Conservation (phyloP, 2,113 vertebrate genomes). For the Archilochus colubris region DNA sequence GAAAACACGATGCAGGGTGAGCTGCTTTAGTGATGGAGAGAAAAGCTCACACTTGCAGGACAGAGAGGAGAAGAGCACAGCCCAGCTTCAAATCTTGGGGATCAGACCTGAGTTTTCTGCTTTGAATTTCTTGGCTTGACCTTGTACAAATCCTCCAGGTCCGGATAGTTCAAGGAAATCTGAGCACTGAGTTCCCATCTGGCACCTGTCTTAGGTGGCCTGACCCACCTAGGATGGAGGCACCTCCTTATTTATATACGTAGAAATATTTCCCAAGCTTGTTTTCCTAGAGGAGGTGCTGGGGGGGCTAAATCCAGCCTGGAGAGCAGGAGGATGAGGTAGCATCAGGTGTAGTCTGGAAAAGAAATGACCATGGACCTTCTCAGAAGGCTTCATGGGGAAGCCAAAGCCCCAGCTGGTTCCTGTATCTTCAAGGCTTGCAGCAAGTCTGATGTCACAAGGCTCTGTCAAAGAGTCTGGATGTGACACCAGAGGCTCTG, state of each 20-base stretch:
- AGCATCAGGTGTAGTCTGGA: background rate
- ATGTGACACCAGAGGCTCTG: background rate
- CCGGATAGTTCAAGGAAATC: background rate
- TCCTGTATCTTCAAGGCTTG: background rate
- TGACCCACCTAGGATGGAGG: background rate
- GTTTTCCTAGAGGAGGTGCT: background rate
- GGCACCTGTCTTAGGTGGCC: background rate
- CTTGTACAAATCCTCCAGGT: background rate
- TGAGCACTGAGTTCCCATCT: background rate
- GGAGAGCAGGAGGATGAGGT: background rate
- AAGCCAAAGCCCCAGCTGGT: background rate
- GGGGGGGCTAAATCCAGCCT: background rate
- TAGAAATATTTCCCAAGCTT: background rate
- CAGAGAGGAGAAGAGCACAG: background rate
- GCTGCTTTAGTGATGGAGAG: rapidly evolving
- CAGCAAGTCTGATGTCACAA: background rate
- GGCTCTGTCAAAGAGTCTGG: background rate
- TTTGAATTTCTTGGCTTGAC: background rate
- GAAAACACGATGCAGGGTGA: background rate
- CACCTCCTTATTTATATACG: background rate
- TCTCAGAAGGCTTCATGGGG: background rate
- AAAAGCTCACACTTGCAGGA: background rate
- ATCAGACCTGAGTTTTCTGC: background rate
- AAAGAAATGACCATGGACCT: background rate
- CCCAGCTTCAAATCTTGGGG: background rate